phyloP scores from a whole-genome alignment of 2,888 invertebrate genomes.

The Holacanthella duospinosa region DNA sequence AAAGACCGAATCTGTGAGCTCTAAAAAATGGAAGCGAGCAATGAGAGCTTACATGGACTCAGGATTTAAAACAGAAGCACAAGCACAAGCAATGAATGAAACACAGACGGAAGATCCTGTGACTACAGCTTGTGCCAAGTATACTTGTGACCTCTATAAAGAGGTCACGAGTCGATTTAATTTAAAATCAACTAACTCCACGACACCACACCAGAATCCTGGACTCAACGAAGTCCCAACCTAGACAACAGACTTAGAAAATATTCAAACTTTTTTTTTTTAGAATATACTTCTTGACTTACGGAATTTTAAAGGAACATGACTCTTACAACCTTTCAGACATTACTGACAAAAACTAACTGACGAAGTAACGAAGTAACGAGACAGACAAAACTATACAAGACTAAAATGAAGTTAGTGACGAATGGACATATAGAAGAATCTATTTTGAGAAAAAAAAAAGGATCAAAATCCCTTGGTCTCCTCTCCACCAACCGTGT shows the following conservation, averaged over 20 bases:
- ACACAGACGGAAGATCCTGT: neutral
- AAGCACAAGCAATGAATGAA: neutral
- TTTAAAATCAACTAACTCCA: neutral
- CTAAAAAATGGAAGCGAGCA: constrained; percentile 34
- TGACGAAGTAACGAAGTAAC: neutral
- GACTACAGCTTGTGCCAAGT: constrained; percentile 29
- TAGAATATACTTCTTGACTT: neutral
- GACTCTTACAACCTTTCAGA: too few species aligned
- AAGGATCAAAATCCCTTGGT: too few species aligned
- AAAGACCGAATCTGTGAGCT: constrained; percentile 30
- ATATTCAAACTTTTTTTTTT: neutral
- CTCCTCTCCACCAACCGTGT: neutral
- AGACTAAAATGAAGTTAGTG: too few species aligned
- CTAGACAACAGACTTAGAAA: constrained; percentile 2
- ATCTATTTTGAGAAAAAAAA: too few species aligned
- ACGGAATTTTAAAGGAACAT: too few species aligned
- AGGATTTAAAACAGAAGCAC: constrained; percentile 25
- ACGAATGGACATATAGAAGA: too few species aligned
- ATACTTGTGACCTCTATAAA: constrained; percentile 30
- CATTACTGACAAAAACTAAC: too few species aligned
- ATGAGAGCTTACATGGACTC: constrained; percentile 35
- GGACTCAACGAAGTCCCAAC: constrained; percentile 8
- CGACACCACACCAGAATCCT: constrained; percentile 6
- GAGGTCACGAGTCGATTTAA: constrained; percentile 11
- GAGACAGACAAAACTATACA: neutral